Conservation (phyloP, 2,888 invertebrate species). For the Saturnia japonica region DNA sequence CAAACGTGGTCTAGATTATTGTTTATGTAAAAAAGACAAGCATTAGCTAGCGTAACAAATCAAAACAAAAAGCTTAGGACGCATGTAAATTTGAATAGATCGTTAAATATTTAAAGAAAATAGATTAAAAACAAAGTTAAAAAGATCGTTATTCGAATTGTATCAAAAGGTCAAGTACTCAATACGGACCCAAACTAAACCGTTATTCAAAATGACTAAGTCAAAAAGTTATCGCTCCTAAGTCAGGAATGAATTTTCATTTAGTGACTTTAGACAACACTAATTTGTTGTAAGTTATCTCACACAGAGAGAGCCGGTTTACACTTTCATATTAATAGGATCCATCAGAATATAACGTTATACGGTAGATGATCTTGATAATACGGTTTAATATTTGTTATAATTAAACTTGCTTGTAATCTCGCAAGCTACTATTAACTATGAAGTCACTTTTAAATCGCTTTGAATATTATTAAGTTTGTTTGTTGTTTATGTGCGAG, state of each 20-base stretch:
- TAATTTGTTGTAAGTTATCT: background rate
- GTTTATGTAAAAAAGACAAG: too few species aligned
- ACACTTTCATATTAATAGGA: slow-evolving; percentile 18
- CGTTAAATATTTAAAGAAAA: too few species aligned
- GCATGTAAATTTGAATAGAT: too few species aligned
- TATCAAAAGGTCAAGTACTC: too few species aligned
- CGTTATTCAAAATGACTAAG: background rate
- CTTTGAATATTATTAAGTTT: background rate
- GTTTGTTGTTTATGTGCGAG: too few species aligned
- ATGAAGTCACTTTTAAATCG: background rate
- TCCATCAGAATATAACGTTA: slow-evolving; percentile 11
- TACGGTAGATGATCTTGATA: background rate
- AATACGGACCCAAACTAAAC: too few species aligned
- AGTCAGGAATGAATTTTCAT: background rate
- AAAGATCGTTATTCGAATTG: too few species aligned
- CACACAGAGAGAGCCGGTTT: background rate
- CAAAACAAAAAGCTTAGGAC: too few species aligned
- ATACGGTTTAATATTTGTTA: slow-evolving; percentile 11
- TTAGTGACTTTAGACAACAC: background rate
- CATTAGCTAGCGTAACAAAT: too few species aligned
- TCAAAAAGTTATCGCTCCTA: background rate
- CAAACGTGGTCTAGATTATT: too few species aligned
- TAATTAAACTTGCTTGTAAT: slow-evolving; percentile 19
- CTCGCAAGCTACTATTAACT: background rate
- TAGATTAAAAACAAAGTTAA: too few species aligned